These are phyloP conservation scores for Dendrolimus kikuchii DNA, from an alignment of 1,140 invertebrate species.

Conservation along the genomic window DNA sequence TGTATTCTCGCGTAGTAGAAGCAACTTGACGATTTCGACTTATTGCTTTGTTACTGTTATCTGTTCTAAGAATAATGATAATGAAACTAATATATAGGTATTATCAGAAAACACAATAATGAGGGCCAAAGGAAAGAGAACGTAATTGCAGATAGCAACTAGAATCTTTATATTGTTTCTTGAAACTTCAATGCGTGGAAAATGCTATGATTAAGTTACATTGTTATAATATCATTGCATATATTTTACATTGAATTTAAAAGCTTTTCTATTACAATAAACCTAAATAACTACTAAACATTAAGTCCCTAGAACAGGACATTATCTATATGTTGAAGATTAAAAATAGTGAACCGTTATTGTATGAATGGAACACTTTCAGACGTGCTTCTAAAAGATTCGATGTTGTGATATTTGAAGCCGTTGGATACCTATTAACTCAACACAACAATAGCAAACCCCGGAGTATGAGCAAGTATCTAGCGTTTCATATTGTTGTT, in stretches of 20 bases:
- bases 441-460: constrained; percentile 39
- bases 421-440: constrained; percentile 50
- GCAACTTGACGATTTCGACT: background rate
- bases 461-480: constrained; percentile 30
- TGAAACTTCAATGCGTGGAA: too few relatives aligned
- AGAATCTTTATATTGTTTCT: too few relatives aligned
- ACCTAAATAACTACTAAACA: background rate
- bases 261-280: too few relatives aligned
- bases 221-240: too few relatives aligned
- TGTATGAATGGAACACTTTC: constrained; percentile 39
- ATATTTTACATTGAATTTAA: too few relatives aligned
- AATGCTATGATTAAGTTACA: too few relatives aligned
- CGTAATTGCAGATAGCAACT: too few relatives aligned
- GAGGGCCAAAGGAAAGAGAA: too few relatives aligned
- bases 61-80: too few relatives aligned
- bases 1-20: constrained; percentile 2
- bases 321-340: constrained; percentile 7
- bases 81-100: too few relatives aligned
- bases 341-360: constrained; percentile 37
- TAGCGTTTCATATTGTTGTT: constrained; percentile 32
- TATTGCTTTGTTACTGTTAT: too few relatives aligned
- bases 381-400: constrained; percentile 51
- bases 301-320: background rate
- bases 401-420: constrained; percentile 55
- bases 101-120: too few relatives aligned